Evolutionary conservation across 2,888 invertebrate genomes (phyloP).

Genomic region (Eurytoma californica): DNA sequence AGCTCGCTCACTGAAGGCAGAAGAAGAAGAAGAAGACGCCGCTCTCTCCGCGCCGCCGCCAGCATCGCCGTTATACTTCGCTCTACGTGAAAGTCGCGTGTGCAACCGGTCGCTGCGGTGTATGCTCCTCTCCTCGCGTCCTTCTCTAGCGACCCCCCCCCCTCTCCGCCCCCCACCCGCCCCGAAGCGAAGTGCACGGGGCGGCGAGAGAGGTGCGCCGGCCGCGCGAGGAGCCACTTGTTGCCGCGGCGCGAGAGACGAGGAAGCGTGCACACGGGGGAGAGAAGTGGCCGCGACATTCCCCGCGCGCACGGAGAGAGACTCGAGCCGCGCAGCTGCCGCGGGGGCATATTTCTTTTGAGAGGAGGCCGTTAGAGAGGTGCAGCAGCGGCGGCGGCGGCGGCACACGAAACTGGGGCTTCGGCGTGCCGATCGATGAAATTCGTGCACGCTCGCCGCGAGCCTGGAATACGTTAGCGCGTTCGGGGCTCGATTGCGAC

Average conservation of each 20-base stretch:
- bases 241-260: background rate
- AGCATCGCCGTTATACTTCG: constrained; percentile 48
- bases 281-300: no score
- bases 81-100: constrained; percentile 49
- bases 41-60: constrained; percentile 11
- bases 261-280: constrained; percentile 3
- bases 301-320: no score
- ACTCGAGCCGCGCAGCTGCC: no score
- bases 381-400: no score
- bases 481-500: no score
- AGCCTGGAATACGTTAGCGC: no score
- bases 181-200: constrained; percentile 5
- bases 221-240: constrained; percentile 6
- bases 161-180: background rate
- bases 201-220: background rate
- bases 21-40: constrained; percentile 21
- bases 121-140: background rate
- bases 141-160: background rate
- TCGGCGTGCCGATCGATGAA: no score
- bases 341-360: no score
- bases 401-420: no score
- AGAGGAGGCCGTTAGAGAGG: no score
- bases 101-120: constrained; percentile 48
- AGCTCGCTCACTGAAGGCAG: background rate
- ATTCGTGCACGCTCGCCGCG: no score